phyloP scores from a whole-genome alignment of 2,797 vertebrate species.

The Erethizon dorsatum region DNA sequence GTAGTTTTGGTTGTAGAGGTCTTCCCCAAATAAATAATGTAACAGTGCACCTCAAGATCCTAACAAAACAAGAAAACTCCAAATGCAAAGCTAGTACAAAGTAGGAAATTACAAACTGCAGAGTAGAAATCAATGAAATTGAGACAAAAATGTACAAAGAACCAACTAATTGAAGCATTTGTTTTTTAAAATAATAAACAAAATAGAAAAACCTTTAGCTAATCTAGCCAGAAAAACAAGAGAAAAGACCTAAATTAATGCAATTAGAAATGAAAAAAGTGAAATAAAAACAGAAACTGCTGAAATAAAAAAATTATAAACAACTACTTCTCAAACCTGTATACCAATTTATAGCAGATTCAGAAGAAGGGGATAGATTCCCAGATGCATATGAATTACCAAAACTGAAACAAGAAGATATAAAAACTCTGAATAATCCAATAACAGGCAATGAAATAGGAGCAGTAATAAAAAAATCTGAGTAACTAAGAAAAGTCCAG shows the following conservation, averaged over 20 bases:
- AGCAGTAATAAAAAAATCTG: too few relatives aligned
- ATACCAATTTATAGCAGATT: too few relatives aligned
- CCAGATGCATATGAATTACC: too few relatives aligned
- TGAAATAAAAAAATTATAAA: too few relatives aligned
- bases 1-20: neutral
- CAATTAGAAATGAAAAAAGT: too few relatives aligned
- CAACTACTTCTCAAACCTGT: too few relatives aligned
- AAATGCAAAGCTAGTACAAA: neutral
- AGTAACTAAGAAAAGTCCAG: too few relatives aligned
- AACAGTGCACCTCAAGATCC: neutral
- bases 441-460: too few relatives aligned
- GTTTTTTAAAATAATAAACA: neutral
- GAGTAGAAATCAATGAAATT: neutral
- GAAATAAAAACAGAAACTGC: too few relatives aligned
- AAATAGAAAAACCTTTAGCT: neutral
- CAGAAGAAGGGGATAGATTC: too few relatives aligned
- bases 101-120: neutral
- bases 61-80: neutral
- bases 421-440: too few relatives aligned
- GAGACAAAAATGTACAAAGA: neutral
- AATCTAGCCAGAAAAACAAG: neutral
- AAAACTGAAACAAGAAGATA: too few relatives aligned
- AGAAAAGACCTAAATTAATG: neutral
- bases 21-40: neutral
- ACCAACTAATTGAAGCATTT: neutral